Conservation (phyloP, 2,888 invertebrate genomes). For the Lithophane semibrunnea region DNA sequence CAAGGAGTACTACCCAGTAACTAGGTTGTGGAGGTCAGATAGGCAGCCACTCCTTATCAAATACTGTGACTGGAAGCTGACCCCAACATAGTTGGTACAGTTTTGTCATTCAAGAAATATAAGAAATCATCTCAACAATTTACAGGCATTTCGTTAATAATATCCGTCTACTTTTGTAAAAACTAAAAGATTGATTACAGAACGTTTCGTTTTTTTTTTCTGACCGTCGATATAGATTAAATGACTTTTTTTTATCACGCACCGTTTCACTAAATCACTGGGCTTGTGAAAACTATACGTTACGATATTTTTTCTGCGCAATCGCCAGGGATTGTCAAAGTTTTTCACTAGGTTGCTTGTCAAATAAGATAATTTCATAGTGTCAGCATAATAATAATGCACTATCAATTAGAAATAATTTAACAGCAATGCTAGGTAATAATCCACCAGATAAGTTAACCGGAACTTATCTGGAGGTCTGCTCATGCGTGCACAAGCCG, state of each 20-base stretch:
- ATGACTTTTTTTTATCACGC: constrained; percentile 75
- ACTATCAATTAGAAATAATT: not conserved
- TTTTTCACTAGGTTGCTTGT: constrained; percentile 14
- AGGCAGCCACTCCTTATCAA: too few relatives aligned
- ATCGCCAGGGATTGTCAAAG: constrained; percentile 69
- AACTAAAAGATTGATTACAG: constrained; percentile 76
- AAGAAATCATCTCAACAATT: constrained; percentile 16
- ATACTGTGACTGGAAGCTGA: too few relatives aligned
- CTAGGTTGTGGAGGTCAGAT: too few relatives aligned
- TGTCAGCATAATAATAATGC: not conserved
- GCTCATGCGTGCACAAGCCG: not conserved
- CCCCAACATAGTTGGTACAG: not conserved
- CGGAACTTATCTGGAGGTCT: not conserved
- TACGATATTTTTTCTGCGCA: constrained; percentile 72
- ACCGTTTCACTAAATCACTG: constrained; percentile 82
- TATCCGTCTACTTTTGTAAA: constrained; percentile 47
- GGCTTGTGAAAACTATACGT: constrained; percentile 82
- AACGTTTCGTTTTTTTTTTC: constrained; percentile 68
- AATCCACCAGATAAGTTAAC: too few relatives aligned
- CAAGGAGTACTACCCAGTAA: too few relatives aligned
- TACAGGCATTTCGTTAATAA: constrained; percentile 37
- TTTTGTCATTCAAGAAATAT: not conserved
- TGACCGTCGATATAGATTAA: constrained; percentile 75
- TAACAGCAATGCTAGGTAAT: not conserved
- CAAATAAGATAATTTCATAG: not conserved